Evolutionary conservation across 2,888 invertebrate species (phyloP).

Genomic region (Diarsia dahlii): DNA sequence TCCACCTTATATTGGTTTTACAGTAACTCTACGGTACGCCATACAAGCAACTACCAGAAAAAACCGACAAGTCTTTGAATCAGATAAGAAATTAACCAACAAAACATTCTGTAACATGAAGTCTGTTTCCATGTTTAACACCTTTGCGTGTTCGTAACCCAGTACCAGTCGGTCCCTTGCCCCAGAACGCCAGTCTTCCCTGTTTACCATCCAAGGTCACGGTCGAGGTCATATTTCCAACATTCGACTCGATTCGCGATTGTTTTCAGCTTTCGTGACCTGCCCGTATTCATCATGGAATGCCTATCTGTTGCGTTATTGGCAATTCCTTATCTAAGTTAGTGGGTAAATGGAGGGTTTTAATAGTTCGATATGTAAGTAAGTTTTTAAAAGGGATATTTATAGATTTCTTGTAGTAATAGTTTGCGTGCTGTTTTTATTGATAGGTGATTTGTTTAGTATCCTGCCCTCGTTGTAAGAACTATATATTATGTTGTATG

Average conservation of each 20-base stretch:
- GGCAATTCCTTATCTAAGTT: slow-evolving; percentile 33
- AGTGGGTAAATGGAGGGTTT: slow-evolving; percentile 10
- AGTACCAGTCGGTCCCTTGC: slow-evolving; percentile 49
- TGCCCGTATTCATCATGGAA: slow-evolving; percentile 27
- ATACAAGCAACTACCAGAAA: background rate
- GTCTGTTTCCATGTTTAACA: slow-evolving; percentile 34
- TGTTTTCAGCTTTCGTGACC: slow-evolving; percentile 61
- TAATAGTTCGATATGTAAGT: background rate
- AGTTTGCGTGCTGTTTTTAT: background rate
- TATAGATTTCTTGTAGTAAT: background rate
- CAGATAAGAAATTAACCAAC: slow-evolving; percentile 16
- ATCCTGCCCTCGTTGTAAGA: background rate
- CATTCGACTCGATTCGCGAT: slow-evolving; percentile 29
- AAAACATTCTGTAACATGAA: slow-evolving; percentile 14
- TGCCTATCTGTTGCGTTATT: slow-evolving; percentile 40
- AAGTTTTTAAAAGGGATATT: background rate
- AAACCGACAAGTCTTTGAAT: slow-evolving; percentile 5
- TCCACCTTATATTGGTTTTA: background rate
- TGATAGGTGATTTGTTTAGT: background rate
- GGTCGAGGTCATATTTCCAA: slow-evolving; percentile 45
- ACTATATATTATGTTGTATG: too few species aligned
- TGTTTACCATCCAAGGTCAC: slow-evolving; percentile 34
- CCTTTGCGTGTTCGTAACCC: slow-evolving; percentile 49
- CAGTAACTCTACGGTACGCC: background rate
- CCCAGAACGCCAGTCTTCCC: slow-evolving; percentile 25